Conservation (phyloP, 2,797 vertebrate species). For the Sciurus carolinensis region DNA sequence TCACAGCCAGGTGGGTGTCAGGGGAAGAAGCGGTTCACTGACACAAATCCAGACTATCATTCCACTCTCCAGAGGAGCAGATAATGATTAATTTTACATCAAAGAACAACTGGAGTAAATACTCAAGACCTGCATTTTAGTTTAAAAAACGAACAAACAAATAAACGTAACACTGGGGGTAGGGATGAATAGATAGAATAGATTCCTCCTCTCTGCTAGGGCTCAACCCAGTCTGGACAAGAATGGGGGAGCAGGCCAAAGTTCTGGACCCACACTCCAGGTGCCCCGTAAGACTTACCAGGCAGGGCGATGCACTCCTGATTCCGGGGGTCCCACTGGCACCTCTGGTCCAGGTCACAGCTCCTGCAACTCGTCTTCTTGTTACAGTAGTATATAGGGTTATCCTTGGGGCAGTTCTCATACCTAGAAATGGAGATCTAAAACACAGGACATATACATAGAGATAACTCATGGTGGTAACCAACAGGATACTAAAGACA, state of each 20-base stretch:
- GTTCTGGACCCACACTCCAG: background rate
- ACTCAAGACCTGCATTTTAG: slow-evolving; percentile 1
- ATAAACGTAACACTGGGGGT: background rate
- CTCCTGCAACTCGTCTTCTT: slow-evolving; percentile 99
- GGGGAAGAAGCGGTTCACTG: background rate
- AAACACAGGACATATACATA: slow-evolving; percentile 60
- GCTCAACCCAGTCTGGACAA: background rate
- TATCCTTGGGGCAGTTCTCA: slow-evolving; percentile 95
- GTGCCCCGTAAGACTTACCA: slow-evolving; percentile 88
- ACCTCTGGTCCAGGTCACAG: slow-evolving; percentile 98
- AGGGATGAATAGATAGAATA: background rate
- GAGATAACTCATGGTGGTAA: slow-evolving; percentile 72
- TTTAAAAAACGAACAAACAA: background rate
- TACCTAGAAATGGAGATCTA: slow-evolving; percentile 92
- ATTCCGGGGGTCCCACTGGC: slow-evolving; percentile 98
- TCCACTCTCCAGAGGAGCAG: background rate
- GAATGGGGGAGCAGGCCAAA: background rate
- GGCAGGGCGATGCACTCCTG: slow-evolving; percentile 97
- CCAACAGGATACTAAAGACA: background rate
- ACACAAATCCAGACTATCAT: background rate
- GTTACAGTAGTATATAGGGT: slow-evolving; percentile 95
- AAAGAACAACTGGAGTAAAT: slow-evolving; percentile 3
- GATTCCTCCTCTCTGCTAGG: background rate
- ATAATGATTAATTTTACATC: background rate
- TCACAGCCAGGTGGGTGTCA: background rate